These are phyloP conservation scores for Prorops nasuta DNA, from an alignment of 1,140 invertebrate species.

Conservation along the genomic window DNA sequence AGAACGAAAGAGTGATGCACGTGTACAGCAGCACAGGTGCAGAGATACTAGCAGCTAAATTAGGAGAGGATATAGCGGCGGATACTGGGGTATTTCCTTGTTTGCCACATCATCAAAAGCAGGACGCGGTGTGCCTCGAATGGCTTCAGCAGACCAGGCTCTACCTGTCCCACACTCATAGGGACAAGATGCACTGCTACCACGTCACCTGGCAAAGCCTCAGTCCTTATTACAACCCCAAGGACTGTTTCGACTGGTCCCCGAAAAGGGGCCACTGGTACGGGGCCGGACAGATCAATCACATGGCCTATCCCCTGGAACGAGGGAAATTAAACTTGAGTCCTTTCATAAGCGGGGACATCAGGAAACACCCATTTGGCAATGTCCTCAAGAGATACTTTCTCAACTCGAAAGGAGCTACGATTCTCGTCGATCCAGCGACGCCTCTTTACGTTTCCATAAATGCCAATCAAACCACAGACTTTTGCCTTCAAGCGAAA, in stretches of 20 bases:
- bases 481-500: constrained; percentile 74
- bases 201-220: constrained; percentile 79
- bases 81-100: constrained; percentile 67
- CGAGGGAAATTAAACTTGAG: constrained; percentile 68
- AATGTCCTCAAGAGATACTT: constrained; percentile 80
- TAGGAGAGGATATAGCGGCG: constrained; percentile 62
- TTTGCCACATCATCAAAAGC: constrained; percentile 61
- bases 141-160: constrained; percentile 75
- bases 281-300: constrained; percentile 75
- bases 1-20: constrained; percentile 71
- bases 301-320: constrained; percentile 78
- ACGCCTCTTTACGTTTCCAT: constrained; percentile 79
- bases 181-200: constrained; percentile 70
- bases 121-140: constrained; percentile 69
- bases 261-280: constrained; percentile 72
- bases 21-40: constrained; percentile 69
- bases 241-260: constrained; percentile 80
- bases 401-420: constrained; percentile 80
- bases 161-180: constrained; percentile 65
- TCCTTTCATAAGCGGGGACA: constrained; percentile 80
- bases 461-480: constrained; percentile 60
- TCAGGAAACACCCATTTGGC: constrained; percentile 75
- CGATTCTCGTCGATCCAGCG: constrained; percentile 72
- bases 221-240: constrained; percentile 62
- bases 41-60: constrained; percentile 69